Base-by-base conservation (phyloP, 2,113 vertebrate genomes). In the Phodopus roborovskii region DNA sequence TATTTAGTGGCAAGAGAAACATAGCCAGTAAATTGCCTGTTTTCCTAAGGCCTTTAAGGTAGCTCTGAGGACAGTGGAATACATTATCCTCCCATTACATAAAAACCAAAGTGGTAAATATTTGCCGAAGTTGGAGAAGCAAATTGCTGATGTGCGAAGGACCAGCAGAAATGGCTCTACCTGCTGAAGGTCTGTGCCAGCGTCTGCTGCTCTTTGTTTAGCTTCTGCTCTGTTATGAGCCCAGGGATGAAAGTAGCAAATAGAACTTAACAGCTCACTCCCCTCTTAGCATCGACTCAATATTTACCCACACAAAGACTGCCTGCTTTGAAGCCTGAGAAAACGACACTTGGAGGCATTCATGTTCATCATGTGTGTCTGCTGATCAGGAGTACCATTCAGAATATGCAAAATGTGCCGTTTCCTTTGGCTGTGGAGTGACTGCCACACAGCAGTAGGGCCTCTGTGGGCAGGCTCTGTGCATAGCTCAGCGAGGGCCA, bases 1-100 rank as follows among this genome's bases (percentile, higher is more conserved):
- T 84, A 33, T 93, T 93, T 90, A 90, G 88, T 78, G 88, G 84
- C 70, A 79, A 68, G 74, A 87, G 77, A 93, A 78, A 66, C 64
- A 36, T 22, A 39, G 81, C 50, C 16, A 12, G 92, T 42, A 45
- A 42, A 36, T 62, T 33, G 88, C 50, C 62, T 82, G 48, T 70
- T 48, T 90, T 75, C 45, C 10, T 19, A 26, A 62, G 75, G 56
- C 60, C 3, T 28, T 91, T 62, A 42, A 71, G 60, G 39, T 11
- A 12, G 73, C 83, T 78, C 15, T 0, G 36, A 73, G 56, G 90
- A 85, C 20, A 9, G 87, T 53, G 30, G 90, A 19, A 22, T 33
- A 9, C 19, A 3, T 90, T 68, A 6, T 30, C 30, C 50, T 84
- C 73, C 36, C 64, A 0, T 66, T 66, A 66, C 26, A 0, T 73